Evolutionary conservation across 2,113 vertebrate genomes (phyloP).

Genomic region (Pantherophis guttatus): DNA sequence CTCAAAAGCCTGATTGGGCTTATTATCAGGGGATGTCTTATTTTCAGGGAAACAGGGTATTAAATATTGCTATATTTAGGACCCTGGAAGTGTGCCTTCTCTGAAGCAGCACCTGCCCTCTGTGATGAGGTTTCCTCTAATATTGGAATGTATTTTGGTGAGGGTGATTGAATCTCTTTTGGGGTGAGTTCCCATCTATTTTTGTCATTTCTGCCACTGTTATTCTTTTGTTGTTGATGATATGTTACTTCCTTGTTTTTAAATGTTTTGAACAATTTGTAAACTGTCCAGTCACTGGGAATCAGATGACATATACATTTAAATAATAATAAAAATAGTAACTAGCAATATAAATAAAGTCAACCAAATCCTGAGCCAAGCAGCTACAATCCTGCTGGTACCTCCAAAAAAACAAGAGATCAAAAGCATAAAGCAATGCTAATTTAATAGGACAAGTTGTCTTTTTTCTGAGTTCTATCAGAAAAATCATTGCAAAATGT

Average conservation of each 20-base stretch:
- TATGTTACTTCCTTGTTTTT: neutral
- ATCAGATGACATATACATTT: neutral
- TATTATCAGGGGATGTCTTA: no score
- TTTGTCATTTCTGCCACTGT: neutral
- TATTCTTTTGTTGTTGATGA: neutral
- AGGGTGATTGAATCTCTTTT: no score
- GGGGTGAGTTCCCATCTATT: no score
- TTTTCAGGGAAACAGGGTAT: neutral
- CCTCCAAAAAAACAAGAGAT: no score
- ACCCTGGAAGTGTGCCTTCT: neutral
- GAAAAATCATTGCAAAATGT: no score
- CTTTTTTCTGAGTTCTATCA: no score
- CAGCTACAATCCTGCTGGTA: no score
- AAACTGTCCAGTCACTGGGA: neutral
- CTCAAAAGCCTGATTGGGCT: no score
- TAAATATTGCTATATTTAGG: neutral
- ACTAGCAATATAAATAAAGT: neutral
- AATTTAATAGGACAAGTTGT: no score
- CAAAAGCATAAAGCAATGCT: no score
- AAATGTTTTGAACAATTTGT: neutral
- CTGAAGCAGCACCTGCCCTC: neutral
- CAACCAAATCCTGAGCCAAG: neutral
- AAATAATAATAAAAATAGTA: neutral
- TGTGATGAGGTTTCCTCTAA: neutral
- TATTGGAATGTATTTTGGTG: no score